Evolutionary conservation across 2,888 invertebrate species (phyloP).

Genomic region (Leptopilina syphax): DNA sequence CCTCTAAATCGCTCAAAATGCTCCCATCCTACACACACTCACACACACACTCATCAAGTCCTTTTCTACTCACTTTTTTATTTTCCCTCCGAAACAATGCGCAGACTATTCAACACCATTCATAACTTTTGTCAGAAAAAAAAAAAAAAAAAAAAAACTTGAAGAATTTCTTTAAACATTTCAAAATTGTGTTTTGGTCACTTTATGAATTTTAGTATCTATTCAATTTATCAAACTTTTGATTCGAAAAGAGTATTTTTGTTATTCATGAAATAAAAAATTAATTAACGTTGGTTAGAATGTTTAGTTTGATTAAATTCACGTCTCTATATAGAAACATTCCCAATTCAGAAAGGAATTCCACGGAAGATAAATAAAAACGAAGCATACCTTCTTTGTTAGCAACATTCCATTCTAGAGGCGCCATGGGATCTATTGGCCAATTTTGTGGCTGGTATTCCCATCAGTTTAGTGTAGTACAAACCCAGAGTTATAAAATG

Average conservation of each 20-base stretch:
- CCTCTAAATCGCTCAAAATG: slow-evolving; percentile 67
- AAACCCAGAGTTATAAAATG: slow-evolving; percentile 5
- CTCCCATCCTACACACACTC: slow-evolving; percentile 53
- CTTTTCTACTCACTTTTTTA: slow-evolving; percentile 41
- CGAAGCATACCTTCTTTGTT: slow-evolving; percentile 2
- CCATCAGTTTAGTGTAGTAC: slow-evolving; percentile 30
- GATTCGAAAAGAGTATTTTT: too few relatives aligned
- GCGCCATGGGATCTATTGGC: slow-evolving; percentile 39
- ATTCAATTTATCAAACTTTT: too few relatives aligned
- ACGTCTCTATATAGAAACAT: background rate
- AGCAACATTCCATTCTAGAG: slow-evolving; percentile 23
- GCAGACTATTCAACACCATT: slow-evolving; percentile 53
- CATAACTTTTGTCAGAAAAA: too few relatives aligned
- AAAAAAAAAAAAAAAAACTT: too few relatives aligned
- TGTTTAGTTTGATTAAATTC: slow-evolving; percentile 10
- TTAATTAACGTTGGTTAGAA: background rate
- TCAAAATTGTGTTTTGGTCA: too few relatives aligned
- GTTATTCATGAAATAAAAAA: background rate
- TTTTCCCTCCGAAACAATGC: slow-evolving; percentile 64
- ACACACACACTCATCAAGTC: slow-evolving; percentile 48
- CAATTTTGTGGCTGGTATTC: slow-evolving; percentile 37
- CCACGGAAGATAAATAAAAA: slow-evolving; percentile 32
- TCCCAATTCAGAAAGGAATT: slow-evolving; percentile 8
- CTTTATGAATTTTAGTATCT: too few relatives aligned
- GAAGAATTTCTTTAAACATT: too few relatives aligned